Percentiles rank a stretch among this genome's conserved stretches.
Evolutionary conservation across 2,888 invertebrate genomes (phyloP).

Genomic region (Diadromus collaris): DNA sequence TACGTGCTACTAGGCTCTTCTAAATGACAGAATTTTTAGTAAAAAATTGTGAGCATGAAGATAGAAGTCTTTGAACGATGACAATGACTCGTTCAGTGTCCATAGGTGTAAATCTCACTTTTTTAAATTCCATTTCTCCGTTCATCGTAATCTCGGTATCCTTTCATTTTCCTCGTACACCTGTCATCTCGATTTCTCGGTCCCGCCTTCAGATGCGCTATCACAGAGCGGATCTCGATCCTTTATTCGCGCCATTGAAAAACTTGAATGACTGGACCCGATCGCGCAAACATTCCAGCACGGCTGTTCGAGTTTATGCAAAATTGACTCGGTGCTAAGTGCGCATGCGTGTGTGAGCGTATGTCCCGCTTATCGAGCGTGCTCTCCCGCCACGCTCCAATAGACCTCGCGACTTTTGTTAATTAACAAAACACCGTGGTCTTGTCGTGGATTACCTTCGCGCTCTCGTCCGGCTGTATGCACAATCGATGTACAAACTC

Average conservation of each 20-base stretch:
- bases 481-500: conserved; percentile 21
- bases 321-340: not conserved
- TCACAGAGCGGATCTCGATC: not conserved
- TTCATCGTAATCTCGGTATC: not conserved
- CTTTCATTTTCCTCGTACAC: conserved; percentile 28
- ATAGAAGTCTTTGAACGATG: not conserved
- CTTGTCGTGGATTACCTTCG: conserved; percentile 38
- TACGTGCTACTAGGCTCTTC: too few relatives aligned
- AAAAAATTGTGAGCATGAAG: not conserved
- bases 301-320: not conserved
- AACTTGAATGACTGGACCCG: not conserved
- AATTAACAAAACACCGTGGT: conserved; percentile 67
- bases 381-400: conserved; percentile 68
- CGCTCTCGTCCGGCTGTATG: conserved; percentile 8
- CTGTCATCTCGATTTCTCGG: conserved; percentile 1
- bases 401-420: conserved; percentile 67
- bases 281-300: conserved; percentile 2
- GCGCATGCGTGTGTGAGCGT: not conserved
- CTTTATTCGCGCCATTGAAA: not conserved
- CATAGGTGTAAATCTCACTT: not conserved
- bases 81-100: not conserved
- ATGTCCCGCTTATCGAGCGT: conserved; percentile 33
- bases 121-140: not conserved
- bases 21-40: too few relatives aligned
- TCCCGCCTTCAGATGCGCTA: not conserved